These are phyloP conservation scores for Pheosia gnoma DNA, from an alignment of 2,888 invertebrate species.

Conservation along the genomic window DNA sequence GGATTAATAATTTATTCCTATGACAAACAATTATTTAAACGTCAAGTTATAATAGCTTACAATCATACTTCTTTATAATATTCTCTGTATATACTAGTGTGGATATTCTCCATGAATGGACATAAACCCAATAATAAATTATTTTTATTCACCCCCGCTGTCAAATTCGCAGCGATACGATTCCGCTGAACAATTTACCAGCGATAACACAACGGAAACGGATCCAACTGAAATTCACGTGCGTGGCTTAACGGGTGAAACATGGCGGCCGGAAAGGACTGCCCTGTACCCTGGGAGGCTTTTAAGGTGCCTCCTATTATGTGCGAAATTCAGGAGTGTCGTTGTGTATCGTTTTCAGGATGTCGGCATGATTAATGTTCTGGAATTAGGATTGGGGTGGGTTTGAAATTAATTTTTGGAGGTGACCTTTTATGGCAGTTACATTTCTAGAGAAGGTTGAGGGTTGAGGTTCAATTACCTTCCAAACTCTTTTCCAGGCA, in stretches of 20 bases:
- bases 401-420: background rate
- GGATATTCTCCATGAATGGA: background rate
- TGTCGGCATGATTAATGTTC: conserved; percentile 18
- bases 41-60: too few species aligned
- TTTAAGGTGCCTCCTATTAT: conserved; percentile 43
- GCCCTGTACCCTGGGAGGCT: conserved; percentile 36
- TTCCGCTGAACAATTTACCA: conserved; percentile 53
- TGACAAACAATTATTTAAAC: too few species aligned
- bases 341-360: conserved; percentile 14
- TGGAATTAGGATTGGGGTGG: background rate
- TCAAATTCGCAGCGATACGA: conserved; percentile 32
- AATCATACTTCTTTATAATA: too few species aligned
- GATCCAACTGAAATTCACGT: conserved; percentile 64
- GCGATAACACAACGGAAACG: conserved; percentile 65
- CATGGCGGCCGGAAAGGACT: conserved; percentile 70
- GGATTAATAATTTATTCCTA: too few species aligned
- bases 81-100: too few species aligned
- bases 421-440: background rate
- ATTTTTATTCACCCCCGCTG: conserved; percentile 18
- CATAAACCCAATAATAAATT: conserved; percentile 1
- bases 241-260: conserved; percentile 69
- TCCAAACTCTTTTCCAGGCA: too few species aligned
- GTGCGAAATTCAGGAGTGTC: conserved; percentile 58
- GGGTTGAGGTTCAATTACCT: too few species aligned
- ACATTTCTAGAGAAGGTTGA: too few species aligned